phyloP scores from a whole-genome alignment of 2,113 vertebrate species.

The Hyaena hyaena region DNA sequence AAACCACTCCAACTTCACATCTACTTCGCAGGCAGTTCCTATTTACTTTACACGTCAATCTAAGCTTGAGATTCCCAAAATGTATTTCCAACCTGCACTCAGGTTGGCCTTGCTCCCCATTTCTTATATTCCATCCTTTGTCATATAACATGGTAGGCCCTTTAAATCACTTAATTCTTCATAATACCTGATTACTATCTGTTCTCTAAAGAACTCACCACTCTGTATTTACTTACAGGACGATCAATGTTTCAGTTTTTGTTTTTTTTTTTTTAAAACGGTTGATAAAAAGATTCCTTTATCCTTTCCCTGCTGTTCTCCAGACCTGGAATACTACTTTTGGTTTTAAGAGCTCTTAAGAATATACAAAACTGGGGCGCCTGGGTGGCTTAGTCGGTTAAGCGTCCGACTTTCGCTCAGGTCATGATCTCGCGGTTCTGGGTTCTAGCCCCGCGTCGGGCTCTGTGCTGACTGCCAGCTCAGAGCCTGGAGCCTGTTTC shows the following conservation, averaged over 20 bases:
- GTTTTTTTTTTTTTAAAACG: slow-evolving; percentile 26
- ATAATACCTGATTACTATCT: background rate
- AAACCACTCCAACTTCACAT: slow-evolving; percentile 1
- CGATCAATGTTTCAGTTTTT: background rate
- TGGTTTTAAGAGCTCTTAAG: slow-evolving; percentile 12
- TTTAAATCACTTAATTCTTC: background rate
- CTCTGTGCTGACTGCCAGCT: too few species aligned
- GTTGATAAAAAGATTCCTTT: slow-evolving; percentile 29
- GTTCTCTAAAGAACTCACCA: background rate
- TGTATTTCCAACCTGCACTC: background rate
- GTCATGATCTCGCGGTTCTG: too few species aligned
- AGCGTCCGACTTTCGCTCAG: too few species aligned
- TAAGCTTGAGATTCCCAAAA: background rate
- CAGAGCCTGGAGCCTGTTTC: too few species aligned
- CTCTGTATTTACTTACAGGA: background rate
- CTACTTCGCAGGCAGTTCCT: background rate
- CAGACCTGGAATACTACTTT: background rate
- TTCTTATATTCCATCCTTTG: background rate
- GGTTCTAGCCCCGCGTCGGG: too few species aligned
- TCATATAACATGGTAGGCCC: background rate
- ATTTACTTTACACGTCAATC: background rate
- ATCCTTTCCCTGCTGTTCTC: background rate
- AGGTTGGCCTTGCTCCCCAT: background rate
- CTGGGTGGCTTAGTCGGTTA: too few species aligned
- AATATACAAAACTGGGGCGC: background rate